Evolutionary conservation across 2,888 invertebrate genomes (phyloP).

Genomic region (Sarcophaga rosellei): DNA sequence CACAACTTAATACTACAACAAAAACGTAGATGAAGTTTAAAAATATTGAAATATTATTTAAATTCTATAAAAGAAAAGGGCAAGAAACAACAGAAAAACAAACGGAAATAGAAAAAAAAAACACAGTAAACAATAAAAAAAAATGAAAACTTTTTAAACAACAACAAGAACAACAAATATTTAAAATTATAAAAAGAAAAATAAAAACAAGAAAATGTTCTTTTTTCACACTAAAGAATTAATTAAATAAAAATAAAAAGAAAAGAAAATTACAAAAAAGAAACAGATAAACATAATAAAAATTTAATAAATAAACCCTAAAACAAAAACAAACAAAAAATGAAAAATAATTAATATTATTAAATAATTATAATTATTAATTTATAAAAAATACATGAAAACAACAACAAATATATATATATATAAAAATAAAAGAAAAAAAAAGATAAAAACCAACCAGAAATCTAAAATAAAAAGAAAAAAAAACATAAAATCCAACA

Average conservation of each 20-base stretch:
- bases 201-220: constrained; percentile 50
- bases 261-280: constrained; percentile 30
- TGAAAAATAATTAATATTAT: constrained; percentile 52
- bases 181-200: constrained; percentile 44
- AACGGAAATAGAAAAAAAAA: constrained; percentile 47
- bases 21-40: constrained; percentile 72
- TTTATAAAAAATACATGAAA: constrained; percentile 62
- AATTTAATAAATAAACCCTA: constrained; percentile 63
- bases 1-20: constrained; percentile 69
- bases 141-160: constrained; percentile 27
- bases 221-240: constrained; percentile 68
- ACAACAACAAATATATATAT: constrained; percentile 43
- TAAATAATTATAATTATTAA: constrained; percentile 66
- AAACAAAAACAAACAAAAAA: background rate
- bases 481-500: background rate
- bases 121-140: constrained; percentile 45
- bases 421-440: constrained; percentile 51
- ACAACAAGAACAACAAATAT: constrained; percentile 31
- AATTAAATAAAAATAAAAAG: constrained; percentile 53
- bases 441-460: constrained; percentile 28
- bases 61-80: constrained; percentile 57
- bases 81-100: constrained; percentile 56
- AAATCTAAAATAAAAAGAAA: background rate
- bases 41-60: constrained; percentile 69
- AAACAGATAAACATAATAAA: constrained; percentile 36